These are phyloP conservation scores for Nezara viridula DNA, from an alignment of 2,888 invertebrate species.

Conservation along the genomic window DNA sequence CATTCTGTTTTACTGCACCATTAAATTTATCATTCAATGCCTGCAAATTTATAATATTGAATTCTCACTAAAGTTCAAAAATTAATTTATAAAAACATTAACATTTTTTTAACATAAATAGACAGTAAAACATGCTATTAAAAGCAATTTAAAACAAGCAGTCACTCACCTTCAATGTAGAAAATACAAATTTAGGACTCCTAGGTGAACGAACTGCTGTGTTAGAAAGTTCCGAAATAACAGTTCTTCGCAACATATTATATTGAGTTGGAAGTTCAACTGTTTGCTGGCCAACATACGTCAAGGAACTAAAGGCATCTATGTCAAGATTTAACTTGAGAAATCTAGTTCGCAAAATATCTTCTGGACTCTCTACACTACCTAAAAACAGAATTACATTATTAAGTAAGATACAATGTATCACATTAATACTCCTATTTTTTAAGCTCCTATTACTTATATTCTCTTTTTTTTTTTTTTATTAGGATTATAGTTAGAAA, in stretches of 20 bases:
- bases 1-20: conserved; percentile 75
- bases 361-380: conserved; percentile 75
- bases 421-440: too few relatives aligned
- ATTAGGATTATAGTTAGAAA: too few relatives aligned
- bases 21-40: conserved; percentile 82
- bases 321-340: conserved; percentile 75
- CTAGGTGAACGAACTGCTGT: conserved; percentile 80
- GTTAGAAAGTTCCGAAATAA: conserved; percentile 77
- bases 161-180: conserved; percentile 75
- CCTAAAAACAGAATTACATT: conserved; percentile 67
- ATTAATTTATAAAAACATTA: background rate
- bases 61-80: background rate
- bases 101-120: background rate
- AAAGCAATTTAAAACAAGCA: background rate
- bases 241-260: conserved; percentile 70
- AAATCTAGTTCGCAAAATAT: conserved; percentile 76
- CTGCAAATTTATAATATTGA: conserved; percentile 68
- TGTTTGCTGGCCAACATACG: conserved; percentile 77
- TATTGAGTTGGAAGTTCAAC: conserved; percentile 75
- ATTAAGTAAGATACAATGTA: background rate
- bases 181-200: conserved; percentile 77
- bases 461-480: too few relatives aligned
- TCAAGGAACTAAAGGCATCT: conserved; percentile 81
- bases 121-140: background rate
- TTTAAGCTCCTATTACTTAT: too few relatives aligned